Percentiles rank a stretch among this genome's conserved stretches.
Conservation (phyloP, 2,888 invertebrate genomes). For the Lasioglossum morio region DNA sequence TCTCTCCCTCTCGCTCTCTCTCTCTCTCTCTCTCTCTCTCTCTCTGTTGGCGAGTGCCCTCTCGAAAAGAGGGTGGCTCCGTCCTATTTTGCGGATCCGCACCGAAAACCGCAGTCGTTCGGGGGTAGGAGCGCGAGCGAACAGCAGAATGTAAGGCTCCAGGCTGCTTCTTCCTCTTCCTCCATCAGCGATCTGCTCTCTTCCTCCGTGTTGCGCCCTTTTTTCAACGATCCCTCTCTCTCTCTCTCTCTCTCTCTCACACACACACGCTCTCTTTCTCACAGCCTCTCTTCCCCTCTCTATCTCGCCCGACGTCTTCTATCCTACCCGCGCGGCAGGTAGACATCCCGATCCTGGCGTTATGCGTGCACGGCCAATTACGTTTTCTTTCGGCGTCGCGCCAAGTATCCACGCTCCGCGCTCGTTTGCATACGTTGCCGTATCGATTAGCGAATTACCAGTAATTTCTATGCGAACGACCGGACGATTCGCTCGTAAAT, state of each 20-base stretch:
- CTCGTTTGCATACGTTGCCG: constrained; percentile 21
- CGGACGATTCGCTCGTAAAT: constrained; percentile 59
- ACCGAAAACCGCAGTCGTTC: constrained; percentile 74
- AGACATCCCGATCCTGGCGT: background rate
- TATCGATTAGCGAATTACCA: constrained; percentile 73
- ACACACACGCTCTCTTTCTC: background rate
- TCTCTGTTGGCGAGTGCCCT: constrained; percentile 57
- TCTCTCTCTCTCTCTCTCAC: too few species aligned
- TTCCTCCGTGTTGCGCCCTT: background rate
- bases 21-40: constrained; percentile 23
- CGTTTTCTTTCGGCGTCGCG: background rate
- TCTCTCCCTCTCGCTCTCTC: too few species aligned
- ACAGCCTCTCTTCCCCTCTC: background rate
- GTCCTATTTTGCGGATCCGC: constrained; percentile 78
- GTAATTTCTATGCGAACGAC: constrained; percentile 70
- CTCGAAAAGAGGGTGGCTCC: constrained; percentile 64
- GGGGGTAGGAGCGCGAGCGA: constrained; percentile 38
- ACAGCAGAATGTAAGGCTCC: constrained; percentile 25
- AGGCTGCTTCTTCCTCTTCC: background rate
- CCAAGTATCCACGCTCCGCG: background rate
- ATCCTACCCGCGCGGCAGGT: background rate
- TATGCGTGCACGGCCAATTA: constrained; percentile 8
- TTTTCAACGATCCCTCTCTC: too few species aligned
- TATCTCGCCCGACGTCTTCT: background rate
- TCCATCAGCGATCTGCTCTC: background rate